A percentile compares a stretch with the other conserved stretches of the same genome.
These are phyloP conservation scores for Prosopocoilus inquinatus DNA, from an alignment of 2,888 invertebrate species.

Conservation along the genomic window DNA sequence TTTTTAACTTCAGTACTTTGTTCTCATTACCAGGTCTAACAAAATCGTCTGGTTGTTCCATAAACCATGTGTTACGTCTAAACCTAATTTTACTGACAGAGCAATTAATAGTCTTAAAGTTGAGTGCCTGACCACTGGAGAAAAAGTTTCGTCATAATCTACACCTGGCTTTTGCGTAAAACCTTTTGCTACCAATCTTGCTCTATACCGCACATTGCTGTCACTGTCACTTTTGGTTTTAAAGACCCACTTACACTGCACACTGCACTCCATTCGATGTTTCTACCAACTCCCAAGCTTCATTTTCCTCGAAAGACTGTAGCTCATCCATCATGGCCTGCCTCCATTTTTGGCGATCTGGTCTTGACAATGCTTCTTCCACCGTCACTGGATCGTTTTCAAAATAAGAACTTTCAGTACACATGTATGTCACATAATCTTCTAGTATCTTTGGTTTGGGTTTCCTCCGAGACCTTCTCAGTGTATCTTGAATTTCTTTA, in stretches of 20 bases:
- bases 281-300: not conserved
- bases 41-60: not conserved
- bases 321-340: not conserved
- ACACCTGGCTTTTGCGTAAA: constrained; percentile 25
- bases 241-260: constrained; percentile 27
- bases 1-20: not conserved
- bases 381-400: not conserved
- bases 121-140: constrained; percentile 9
- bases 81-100: constrained; percentile 13
- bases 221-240: constrained; percentile 21
- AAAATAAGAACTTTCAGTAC: constrained; percentile 6
- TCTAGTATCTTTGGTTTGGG: constrained; percentile 25
- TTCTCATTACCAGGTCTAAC: not conserved
- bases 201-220: constrained; percentile 22
- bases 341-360: not conserved
- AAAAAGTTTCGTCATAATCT: constrained; percentile 21
- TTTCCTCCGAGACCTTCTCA: constrained; percentile 24
- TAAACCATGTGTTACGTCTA: constrained; percentile 9
- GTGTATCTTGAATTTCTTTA: constrained; percentile 4
- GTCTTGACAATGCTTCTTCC: not conserved
- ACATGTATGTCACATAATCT: constrained; percentile 29
- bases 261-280: constrained; percentile 16
- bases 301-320: not conserved
- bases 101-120: constrained; percentile 12
- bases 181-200: constrained; percentile 26